These are phyloP conservation scores for Tachyglossus aculeatus DNA, from an alignment of 2,797 vertebrate genomes.

Conservation along the genomic window DNA sequence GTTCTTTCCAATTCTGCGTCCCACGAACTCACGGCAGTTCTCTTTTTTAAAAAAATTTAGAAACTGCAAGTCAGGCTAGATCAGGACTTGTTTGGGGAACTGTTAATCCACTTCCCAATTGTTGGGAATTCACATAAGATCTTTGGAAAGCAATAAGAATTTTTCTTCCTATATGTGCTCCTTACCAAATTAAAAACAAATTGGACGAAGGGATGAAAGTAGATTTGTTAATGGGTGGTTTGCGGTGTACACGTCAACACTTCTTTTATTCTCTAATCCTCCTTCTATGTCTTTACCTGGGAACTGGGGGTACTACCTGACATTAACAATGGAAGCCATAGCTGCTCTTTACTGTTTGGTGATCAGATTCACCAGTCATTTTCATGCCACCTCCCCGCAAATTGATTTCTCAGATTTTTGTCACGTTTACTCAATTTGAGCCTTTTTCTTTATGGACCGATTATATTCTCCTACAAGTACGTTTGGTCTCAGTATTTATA, in stretches of 20 bases:
- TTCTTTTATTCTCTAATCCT: neutral
- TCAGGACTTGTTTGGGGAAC: no score
- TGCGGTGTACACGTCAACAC: no score
- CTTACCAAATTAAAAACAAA: constrained; percentile 22
- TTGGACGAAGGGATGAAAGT: no score
- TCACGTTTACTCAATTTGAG: no score
- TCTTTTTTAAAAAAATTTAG: no score
- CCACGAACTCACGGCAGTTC: no score
- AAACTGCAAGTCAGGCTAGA: no score
- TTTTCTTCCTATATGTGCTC: constrained; percentile 8
- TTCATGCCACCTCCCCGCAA: neutral
- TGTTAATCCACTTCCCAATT: no score
- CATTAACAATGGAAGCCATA: constrained; percentile 2
- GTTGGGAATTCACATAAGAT: no score
- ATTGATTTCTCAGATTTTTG: constrained; percentile 8
- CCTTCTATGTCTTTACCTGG: neutral
- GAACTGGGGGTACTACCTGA: neutral
- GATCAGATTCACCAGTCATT: neutral
- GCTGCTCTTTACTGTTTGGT: neutral
- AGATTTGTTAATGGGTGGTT: no score
- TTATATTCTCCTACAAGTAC: neutral
- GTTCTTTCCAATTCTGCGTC: no score
- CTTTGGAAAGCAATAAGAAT: no score
- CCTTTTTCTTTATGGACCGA: neutral
- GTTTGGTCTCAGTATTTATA: neutral